Conservation (phyloP, 2,113 vertebrate genomes). For the Zosterops borbonicus region DNA sequence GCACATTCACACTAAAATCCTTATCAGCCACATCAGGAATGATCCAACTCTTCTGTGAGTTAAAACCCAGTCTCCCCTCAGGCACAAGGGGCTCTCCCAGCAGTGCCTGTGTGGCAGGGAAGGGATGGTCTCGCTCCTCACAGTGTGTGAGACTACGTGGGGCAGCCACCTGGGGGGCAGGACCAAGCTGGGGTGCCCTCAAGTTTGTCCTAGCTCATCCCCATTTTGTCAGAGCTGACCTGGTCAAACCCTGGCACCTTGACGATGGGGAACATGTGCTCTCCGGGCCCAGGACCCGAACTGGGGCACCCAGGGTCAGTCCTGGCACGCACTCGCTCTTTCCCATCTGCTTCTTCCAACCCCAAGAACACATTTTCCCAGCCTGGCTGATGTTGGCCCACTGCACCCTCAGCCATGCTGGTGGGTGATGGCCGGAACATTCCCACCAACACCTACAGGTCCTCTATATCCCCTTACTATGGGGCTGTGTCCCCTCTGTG, state of each 20-base stretch:
- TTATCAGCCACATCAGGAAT: slow-evolving; percentile 69
- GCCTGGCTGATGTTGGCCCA: background rate
- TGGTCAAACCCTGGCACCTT: background rate
- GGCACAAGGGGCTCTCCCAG: background rate
- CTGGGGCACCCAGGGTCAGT: fast-evolving
- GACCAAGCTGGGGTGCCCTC: background rate
- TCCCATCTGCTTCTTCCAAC: background rate
- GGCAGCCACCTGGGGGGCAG: background rate
- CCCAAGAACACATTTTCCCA: fast-evolving
- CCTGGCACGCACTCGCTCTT: background rate
- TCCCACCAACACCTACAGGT: background rate
- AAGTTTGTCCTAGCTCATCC: background rate
- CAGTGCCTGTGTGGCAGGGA: background rate
- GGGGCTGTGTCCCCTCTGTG: background rate
- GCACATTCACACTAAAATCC: slow-evolving; percentile 74
- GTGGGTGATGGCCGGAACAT: background rate
- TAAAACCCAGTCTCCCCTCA: background rate
- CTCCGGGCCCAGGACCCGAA: background rate
- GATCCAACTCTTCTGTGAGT: slow-evolving; percentile 28
- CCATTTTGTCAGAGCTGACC: background rate
- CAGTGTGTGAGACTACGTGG: fast-evolving
- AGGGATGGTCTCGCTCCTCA: background rate
- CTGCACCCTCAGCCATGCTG: too few species aligned
- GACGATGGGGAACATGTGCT: fast-evolving
- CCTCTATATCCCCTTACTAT: background rate